Percentiles rank a stretch among this genome's conserved stretches.
Evolutionary conservation across 1,140 invertebrate species (phyloP).

Genomic region (Aradophagus sp.): DNA sequence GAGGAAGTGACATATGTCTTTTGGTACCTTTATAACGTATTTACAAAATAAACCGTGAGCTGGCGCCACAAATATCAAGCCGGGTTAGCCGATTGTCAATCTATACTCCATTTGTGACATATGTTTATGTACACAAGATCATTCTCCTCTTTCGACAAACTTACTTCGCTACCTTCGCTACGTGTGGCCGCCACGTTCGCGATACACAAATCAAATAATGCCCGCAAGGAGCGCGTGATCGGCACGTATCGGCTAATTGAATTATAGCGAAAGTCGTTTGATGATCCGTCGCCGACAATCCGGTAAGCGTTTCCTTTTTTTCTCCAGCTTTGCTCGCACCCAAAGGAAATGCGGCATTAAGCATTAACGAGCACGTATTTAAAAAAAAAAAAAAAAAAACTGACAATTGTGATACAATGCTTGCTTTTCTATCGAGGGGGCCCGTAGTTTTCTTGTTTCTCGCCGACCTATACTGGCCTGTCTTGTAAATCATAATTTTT

Average conservation of each 20-base stretch:
- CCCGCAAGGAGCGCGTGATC: conserved; percentile 38
- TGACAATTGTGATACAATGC: background rate
- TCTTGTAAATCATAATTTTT: too few species aligned
- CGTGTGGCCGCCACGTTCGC: conserved; percentile 49
- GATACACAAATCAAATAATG: conserved; percentile 56
- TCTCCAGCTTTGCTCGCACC: background rate
- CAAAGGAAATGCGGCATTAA: conserved; percentile 50
- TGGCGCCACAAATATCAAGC: too few species aligned
- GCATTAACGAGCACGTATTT: conserved; percentile 35
- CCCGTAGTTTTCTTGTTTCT: too few species aligned
- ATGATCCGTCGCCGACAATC: conserved; percentile 38
- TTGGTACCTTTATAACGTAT: too few species aligned
- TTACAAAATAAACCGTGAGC: too few species aligned
- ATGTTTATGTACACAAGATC: conserved; percentile 23
- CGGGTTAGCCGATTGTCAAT: too few species aligned
- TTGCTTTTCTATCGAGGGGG: background rate
- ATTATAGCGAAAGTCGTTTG: conserved; percentile 41
- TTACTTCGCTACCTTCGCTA: conserved; percentile 24
- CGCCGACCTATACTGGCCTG: too few species aligned
- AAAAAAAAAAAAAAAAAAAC: too few species aligned
- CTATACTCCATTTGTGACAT: background rate
- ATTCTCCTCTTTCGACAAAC: conserved; percentile 30
- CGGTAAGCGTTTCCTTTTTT: conserved; percentile 28
- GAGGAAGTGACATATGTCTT: too few species aligned
- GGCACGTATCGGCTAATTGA: conserved; percentile 37